These are phyloP conservation scores for Actinostola sp. DNA, from an alignment of 92 coral and sea anemone genomes.

Conservation along the genomic window DNA sequence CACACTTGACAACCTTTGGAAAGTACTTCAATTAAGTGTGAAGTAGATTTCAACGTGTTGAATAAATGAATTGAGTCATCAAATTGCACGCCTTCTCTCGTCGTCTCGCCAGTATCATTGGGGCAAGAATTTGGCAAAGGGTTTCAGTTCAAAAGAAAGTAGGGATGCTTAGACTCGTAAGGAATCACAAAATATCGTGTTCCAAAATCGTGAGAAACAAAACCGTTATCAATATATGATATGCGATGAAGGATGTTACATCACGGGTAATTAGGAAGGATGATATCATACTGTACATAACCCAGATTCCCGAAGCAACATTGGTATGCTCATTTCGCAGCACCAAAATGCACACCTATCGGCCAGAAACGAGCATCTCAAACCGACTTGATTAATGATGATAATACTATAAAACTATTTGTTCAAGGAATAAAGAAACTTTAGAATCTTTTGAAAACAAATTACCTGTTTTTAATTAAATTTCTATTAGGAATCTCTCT, in stretches of 20 bases:
- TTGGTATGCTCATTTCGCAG: too few species aligned
- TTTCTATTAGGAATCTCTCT: constrained; percentile 11
- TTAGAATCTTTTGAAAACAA: not conserved
- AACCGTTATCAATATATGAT: not conserved
- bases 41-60: constrained; percentile 24
- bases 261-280: not conserved
- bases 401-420: constrained; percentile 7
- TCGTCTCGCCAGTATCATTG: not conserved
- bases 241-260: not conserved
- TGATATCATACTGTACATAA: too few species aligned
- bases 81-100: constrained; percentile 7
- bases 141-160: not conserved
- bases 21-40: constrained; percentile 26
- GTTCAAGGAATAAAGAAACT: constrained; percentile 15
- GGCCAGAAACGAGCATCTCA: too few species aligned
- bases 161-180: not conserved
- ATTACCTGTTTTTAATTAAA: constrained; percentile 24
- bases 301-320: too few species aligned
- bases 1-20: not conserved
- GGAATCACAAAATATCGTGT: too few species aligned
- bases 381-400: not conserved
- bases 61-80: constrained; percentile 10
- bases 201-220: not conserved
- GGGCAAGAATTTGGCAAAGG: not conserved
- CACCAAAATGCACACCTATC: too few species aligned